Conservation (phyloP, 2,888 invertebrate genomes). For the Pseudeuparius sepicola region DNA sequence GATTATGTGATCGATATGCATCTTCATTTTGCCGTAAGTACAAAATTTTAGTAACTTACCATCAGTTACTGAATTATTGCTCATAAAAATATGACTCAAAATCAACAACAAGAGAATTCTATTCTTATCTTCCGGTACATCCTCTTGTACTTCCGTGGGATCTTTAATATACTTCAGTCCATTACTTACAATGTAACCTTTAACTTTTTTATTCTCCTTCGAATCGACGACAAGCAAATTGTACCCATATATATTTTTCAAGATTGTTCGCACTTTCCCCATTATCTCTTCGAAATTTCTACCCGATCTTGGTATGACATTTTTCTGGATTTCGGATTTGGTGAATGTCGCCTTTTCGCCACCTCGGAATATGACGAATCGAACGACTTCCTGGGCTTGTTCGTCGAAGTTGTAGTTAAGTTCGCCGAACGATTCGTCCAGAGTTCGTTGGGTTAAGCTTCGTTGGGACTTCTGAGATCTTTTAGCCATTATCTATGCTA, state of each 20-base stretch:
- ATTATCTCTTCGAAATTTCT: constrained; percentile 26
- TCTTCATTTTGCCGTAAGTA: no score
- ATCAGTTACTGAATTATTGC: constrained; percentile 25
- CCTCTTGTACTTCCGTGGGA: constrained; percentile 19
- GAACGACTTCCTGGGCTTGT: constrained; percentile 26
- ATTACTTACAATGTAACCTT: constrained; percentile 28
- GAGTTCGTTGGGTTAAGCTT: constrained; percentile 15
- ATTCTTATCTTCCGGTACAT: constrained; percentile 23
- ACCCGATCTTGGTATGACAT: constrained; percentile 23
- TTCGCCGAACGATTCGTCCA: constrained; percentile 16
- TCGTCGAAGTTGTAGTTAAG: constrained; percentile 20
- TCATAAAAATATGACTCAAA: constrained; percentile 31
- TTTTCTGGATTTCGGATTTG: constrained; percentile 26
- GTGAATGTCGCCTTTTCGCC: constrained; percentile 25
- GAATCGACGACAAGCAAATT: constrained; percentile 25
- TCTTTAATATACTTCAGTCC: constrained; percentile 23
- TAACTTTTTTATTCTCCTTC: constrained; percentile 21
- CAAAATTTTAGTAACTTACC: no score
- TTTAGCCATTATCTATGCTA: no score
- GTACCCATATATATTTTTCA: constrained; percentile 28
- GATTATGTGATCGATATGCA: no score
- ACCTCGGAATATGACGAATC: constrained; percentile 26
- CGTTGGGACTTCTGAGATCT: constrained; percentile 6
- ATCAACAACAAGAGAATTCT: constrained; percentile 28
- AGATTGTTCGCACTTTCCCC: constrained; percentile 20